Evolutionary conservation across 2,888 invertebrate genomes (phyloP), one percentile per base, ranked within the genome.

Genomic region (Notocelia uddmanniana): DNA sequence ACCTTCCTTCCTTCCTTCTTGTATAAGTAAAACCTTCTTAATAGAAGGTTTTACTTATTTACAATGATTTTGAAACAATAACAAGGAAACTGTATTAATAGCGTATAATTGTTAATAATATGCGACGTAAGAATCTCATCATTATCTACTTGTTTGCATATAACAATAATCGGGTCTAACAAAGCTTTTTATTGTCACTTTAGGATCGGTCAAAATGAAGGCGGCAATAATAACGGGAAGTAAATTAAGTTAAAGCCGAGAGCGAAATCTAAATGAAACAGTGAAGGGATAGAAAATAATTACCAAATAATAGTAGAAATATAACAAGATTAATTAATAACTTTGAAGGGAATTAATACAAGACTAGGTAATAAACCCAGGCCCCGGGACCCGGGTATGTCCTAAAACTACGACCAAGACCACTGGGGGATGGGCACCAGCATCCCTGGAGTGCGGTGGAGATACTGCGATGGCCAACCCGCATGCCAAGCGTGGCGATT

Each of bases 281-380:
- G 41, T 45, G 45, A 45, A 59, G 54, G 63, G 70, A 64, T 66
- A 69, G 31, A 71, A 71, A 60, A 54, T 66, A 71, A 71, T 67
- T 67, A 60, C 26, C 58, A 1, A 69, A 48, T 64, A 50, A 37
- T 19, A 57, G 55, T 9, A 34, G 13, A 18, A n/a, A 23, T 62
- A 21, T 37, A 18, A 57, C 55, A 48, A 37, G 57, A 70, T 64
- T 48, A 37, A 58, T 19, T 58, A 41, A 57, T 15, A 37, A 45
- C 19, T 21, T 41, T 1, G 21, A 0, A 13, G 23, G n/a, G 21
- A 18, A 54, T n/a, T 54, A 31, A 11, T 31, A 19, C 8, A 3
- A 31, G 1, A 31, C 21, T 45, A 2, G 19, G 50, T 1, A 60
- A 23, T 48, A 45, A n/a, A n/a, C n/a, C n/a, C n/a, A n/a, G n/a